These are phyloP conservation scores for Gallinago stenura DNA, from an alignment of 2,797 vertebrate species.

Conservation along the genomic window DNA sequence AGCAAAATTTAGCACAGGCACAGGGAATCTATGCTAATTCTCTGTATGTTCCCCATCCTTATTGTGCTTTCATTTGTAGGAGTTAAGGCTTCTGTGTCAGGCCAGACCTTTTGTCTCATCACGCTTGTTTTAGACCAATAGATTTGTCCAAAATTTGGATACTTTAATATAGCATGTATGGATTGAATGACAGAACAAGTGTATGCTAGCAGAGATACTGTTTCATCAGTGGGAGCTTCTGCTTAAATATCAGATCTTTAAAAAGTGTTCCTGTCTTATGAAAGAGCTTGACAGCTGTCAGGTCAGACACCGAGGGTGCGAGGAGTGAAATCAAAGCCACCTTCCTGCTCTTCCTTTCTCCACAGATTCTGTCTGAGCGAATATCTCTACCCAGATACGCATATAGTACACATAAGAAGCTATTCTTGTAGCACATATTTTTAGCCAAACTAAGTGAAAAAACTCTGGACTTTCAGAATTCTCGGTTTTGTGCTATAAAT, in stretches of 20 bases:
- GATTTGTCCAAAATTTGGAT: neutral
- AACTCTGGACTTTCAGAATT: neutral
- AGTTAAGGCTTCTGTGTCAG: neutral
- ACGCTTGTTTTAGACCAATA: neutral
- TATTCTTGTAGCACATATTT: neutral
- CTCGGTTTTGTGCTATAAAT: neutral
- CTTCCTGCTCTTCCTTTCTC: neutral
- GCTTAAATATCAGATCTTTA: neutral
- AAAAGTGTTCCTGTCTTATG: neutral
- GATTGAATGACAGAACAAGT: constrained; percentile 9
- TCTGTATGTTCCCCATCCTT: neutral
- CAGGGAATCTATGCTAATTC: neutral
- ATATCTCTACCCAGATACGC: neutral
- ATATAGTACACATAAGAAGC: neutral
- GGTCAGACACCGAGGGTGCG: neutral
- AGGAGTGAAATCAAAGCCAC: constrained; percentile 21
- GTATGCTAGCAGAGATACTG: neutral
- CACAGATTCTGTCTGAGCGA: neutral
- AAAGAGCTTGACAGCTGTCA: constrained; percentile 16
- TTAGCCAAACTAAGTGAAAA: neutral
- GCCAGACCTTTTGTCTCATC: neutral
- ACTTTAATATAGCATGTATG: neutral
- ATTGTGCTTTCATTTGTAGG: neutral
- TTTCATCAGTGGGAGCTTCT: constrained; percentile 21
- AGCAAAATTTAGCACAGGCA: neutral